Conservation (phyloP, 1,140 invertebrate species). For the Andrena cerasifolii region DNA sequence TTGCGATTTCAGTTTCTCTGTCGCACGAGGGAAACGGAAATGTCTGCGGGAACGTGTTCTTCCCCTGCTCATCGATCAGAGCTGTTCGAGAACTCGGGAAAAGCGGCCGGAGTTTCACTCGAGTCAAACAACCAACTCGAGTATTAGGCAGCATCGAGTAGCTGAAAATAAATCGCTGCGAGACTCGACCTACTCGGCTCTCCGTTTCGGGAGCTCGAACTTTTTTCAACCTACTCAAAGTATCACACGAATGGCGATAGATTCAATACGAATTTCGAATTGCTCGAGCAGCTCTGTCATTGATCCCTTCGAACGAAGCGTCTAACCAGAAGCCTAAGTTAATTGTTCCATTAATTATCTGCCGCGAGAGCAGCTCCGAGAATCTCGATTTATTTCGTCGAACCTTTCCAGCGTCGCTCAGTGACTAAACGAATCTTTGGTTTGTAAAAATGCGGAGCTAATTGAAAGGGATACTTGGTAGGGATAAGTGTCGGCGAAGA, state of each 20-base stretch:
- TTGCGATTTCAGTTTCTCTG: constrained; percentile 39
- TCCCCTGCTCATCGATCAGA: constrained; percentile 19
- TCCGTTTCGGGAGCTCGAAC: too few relatives aligned
- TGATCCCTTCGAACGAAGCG: constrained; percentile 21
- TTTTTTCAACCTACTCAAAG: too few relatives aligned
- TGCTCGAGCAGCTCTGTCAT: too few relatives aligned
- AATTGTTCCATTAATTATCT: constrained; percentile 34
- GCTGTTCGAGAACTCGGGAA: too few relatives aligned
- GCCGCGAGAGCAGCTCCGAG: background rate
- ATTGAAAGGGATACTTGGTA: background rate
- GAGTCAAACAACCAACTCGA: too few relatives aligned
- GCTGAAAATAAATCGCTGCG: too few relatives aligned
- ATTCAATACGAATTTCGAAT: too few relatives aligned
- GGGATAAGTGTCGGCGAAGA: background rate
- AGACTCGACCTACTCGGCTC: too few relatives aligned
- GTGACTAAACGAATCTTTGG: background rate
- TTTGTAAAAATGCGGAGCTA: background rate
- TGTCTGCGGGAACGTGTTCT: constrained; percentile 53
- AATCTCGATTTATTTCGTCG: constrained; percentile 18
- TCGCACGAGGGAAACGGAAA: constrained; percentile 32
- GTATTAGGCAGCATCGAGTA: too few relatives aligned
- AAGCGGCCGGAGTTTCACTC: too few relatives aligned
- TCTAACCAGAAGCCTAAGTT: constrained; percentile 52
- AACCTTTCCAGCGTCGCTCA: constrained; percentile 49
- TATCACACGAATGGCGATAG: too few relatives aligned